A percentile compares a stretch with the other conserved stretches of the same genome.
These are phyloP conservation scores for Meriones psammophilus DNA, from an alignment of 2,797 vertebrate species.

Conservation along the genomic window DNA sequence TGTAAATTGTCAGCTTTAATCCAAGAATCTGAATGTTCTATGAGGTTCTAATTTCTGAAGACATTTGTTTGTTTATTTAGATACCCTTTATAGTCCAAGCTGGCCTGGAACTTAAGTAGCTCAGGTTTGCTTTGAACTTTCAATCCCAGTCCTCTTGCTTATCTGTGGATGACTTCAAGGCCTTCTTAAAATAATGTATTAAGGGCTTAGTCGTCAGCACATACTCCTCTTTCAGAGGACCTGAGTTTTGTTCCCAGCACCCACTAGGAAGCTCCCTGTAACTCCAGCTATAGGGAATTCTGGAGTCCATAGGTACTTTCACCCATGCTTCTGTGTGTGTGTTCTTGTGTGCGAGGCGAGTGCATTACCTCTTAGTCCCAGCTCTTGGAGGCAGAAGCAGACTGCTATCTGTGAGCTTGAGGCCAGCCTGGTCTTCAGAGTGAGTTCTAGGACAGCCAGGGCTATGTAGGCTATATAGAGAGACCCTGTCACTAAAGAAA, in stretches of 20 bases:
- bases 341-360: neutral
- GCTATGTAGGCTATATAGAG: neutral
- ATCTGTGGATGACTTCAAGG: neutral
- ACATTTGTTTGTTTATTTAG: neutral
- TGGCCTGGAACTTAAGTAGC: neutral
- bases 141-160: neutral
- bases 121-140: neutral
- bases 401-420: neutral
- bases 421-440: neutral
- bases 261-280: neutral
- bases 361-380: neutral
- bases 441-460: neutral
- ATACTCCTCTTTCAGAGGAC: neutral
- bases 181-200: neutral
- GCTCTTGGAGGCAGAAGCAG: neutral
- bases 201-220: neutral
- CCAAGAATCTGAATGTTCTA: conserved; percentile 20
- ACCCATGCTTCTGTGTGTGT: neutral
- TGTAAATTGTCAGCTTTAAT: conserved; percentile 30
- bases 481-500: neutral
- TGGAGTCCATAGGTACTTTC: neutral
- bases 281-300: neutral
- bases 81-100: neutral
- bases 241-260: neutral
- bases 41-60: conserved; percentile 38